These are phyloP conservation scores for Caranx ignobilis DNA, from an alignment of 2,113 vertebrate species.

Conservation along the genomic window DNA sequence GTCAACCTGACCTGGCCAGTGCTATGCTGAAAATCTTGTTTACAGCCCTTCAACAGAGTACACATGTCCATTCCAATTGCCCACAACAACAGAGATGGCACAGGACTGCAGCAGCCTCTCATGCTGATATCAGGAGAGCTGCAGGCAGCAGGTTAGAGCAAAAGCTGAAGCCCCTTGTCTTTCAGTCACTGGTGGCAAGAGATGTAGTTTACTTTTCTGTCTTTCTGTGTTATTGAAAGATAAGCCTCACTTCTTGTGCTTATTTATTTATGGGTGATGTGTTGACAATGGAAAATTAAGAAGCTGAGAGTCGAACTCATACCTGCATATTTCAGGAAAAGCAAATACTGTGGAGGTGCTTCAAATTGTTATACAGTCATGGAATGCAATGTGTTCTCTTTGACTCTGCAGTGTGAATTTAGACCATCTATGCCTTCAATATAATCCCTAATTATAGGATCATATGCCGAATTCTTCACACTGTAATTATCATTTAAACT, in stretches of 20 bases:
- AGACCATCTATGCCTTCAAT: background rate
- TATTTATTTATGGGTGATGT: slow-evolving; percentile 27
- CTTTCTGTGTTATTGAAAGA: slow-evolving; percentile 53
- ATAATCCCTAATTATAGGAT: background rate
- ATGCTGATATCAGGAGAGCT: slow-evolving; percentile 68
- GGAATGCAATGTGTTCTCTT: background rate
- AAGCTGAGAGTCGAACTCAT: slow-evolving; percentile 1
- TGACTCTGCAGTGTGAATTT: background rate
- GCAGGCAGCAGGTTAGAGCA: slow-evolving; percentile 50
- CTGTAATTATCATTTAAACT: background rate
- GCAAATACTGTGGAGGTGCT: background rate
- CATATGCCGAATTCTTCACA: background rate
- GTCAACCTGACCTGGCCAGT: slow-evolving; percentile 64
- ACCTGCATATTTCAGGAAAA: background rate
- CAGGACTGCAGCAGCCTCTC: slow-evolving; percentile 45
- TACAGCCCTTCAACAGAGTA: slow-evolving; percentile 73
- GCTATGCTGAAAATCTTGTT: slow-evolving; percentile 75
- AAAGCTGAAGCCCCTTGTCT: slow-evolving; percentile 55
- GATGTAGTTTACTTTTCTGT: slow-evolving; percentile 50
- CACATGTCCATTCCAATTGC: slow-evolving; percentile 65
- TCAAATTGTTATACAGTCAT: slow-evolving; percentile 2
- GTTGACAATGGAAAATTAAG: slow-evolving; percentile 22
- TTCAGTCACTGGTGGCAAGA: slow-evolving; percentile 48
- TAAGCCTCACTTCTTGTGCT: slow-evolving; percentile 48
- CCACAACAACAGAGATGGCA: slow-evolving; percentile 57